Evolutionary conservation across 2,113 vertebrate species (phyloP), one percentile per base, ranked within the genome.

Genomic region (Callospermophilus lateralis): DNA sequence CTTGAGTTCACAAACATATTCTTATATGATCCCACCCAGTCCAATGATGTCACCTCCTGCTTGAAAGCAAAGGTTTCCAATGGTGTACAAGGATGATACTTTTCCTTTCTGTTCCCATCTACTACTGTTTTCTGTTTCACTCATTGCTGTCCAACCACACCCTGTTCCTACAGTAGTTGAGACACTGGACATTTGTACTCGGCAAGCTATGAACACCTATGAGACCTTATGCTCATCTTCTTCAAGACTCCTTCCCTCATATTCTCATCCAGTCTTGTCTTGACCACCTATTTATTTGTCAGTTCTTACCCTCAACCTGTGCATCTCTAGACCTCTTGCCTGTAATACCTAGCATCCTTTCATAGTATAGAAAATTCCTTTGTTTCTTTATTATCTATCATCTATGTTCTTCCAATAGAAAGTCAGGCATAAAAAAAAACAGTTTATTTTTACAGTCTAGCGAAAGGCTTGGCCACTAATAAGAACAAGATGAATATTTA

Each of bases 401-500:
- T 77, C 5, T 10, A 5, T 76, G 55, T 55, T 61, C 24, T 88
- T 76, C 20, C 13, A 93, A 1, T 67, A 68, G 19, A 84, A 81
- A 37, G 19, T 3, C 70, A 89, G 3, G 42, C 11, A 30, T 16
- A 7, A 16, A 48, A 84, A 19, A 55, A 84, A 45, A 45, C 45
- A 80, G 55, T 8, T 55, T 80, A n/a, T 84, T 22, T 12, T 74
- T 61, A 78, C 15, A 79, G 2, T 5, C 9, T 10, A 45, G 42
- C 80, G 73, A 89, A 81, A 37, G 30, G 0, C 5, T 32, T 67
- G 17, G 13, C 22, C 37, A 4, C 19, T 74, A 65, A 39, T 9
- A 94, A 32, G 24, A 94, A 89, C 20, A 89, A 28, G 68, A 0
- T 67, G 28, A 83, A 61, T 83, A 80, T 61, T 83, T 65, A 84